Base-by-base conservation (phyloP, 2,888 invertebrate genomes). In the Troglohyphantes excavatus region DNA sequence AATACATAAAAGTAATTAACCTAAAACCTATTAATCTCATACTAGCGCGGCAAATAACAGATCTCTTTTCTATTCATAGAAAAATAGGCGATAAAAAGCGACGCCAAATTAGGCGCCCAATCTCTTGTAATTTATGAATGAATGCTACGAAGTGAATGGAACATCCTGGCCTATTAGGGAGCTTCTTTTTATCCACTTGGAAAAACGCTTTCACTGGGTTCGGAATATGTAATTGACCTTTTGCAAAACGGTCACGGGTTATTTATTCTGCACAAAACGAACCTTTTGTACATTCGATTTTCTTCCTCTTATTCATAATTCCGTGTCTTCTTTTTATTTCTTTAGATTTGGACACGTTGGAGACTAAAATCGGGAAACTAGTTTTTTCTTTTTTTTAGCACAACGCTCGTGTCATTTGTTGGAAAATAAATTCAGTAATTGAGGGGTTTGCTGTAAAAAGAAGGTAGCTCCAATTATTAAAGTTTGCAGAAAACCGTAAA, bases 151-250 rank as follows among this genome's bases (percentile, higher is more conserved):
- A 68, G 21, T 29, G 68, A 68, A 33, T 21, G n/a, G 33, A 68
- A 21, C 33, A 68, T 68, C 68, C 68, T 68, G 68, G 53, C 7
- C 68, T 33, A 33, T 68, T 68, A 68, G 68, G n/a, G 17, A 68
- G 68, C 33, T 33, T 33, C 29, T 17, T n/a, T 53, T 53, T 3
- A 13, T 53, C 5, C 53, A n/a, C 39, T 53, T 53, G 53, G 53
- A 17, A 33, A 27, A 33, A 68, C 33, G n/a, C 29, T 68, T 68
- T 68, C 68, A 68, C 33, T 68, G 33, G 33, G 33, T 17, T 7
- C 9, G 7, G 65, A 65, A 68, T 29, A 33, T 33, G 68, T 68
- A 68, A 68, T 68, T 68, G 68, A 68, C 68, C 68, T 68, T 33
- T 19, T 33, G 19, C 2, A 68, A 5, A 68, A 33, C 19, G 68